phyloP scores from a whole-genome alignment of 2,888 invertebrate genomes.

The Allygus modestus region DNA sequence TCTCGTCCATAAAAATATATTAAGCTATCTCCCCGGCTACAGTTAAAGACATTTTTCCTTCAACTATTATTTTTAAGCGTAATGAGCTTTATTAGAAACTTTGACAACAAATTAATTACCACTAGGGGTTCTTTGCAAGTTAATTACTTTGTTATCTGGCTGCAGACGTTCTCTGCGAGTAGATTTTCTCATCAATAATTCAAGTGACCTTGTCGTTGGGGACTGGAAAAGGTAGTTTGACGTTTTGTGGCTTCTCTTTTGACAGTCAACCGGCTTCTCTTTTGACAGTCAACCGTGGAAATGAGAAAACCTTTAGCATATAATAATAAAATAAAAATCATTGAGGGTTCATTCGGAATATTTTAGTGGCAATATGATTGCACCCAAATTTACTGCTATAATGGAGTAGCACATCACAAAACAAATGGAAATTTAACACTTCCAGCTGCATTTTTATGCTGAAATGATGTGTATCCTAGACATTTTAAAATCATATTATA shows the following conservation, averaged over 20 bases:
- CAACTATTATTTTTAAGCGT: not conserved
- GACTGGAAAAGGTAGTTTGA: not conserved
- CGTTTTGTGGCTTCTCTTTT: not conserved
- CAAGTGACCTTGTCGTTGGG: not conserved
- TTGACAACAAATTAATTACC: not conserved
- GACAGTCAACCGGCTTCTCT: too few species aligned
- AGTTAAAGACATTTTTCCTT: not conserved
- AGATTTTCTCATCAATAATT: constrained; percentile 5
- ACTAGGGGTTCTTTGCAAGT: not conserved
- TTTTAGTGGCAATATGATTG: too few species aligned
- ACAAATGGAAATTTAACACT: too few species aligned
- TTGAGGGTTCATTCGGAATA: too few species aligned
- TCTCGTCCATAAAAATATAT: not conserved
- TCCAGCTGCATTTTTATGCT: too few species aligned
- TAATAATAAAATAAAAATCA: not conserved
- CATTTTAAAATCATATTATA: too few species aligned
- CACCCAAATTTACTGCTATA: too few species aligned
- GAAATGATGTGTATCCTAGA: too few species aligned
- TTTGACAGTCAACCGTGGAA: not conserved
- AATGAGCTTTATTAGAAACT: not conserved
- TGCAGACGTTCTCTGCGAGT: not conserved
- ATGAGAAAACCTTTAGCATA: not conserved
- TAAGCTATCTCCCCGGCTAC: not conserved
- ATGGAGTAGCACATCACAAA: too few species aligned
- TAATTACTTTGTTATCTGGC: not conserved